phyloP scores from a whole-genome alignment of 30 jellyfish, hydroid and myxozoan species.

The Cassiopea andromeda region DNA sequence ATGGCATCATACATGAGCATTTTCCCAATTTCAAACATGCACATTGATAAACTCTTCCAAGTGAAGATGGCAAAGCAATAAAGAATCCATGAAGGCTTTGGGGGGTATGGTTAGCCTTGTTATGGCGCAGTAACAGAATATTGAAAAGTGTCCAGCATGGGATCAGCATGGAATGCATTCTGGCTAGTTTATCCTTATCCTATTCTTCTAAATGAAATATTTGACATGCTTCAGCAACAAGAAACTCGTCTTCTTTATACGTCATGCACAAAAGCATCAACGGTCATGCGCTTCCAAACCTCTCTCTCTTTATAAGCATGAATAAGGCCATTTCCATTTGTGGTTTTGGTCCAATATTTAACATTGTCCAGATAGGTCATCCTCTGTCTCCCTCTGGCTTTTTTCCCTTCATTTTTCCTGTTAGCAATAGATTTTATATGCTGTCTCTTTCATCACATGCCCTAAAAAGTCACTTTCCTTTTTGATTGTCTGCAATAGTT shows the following conservation, averaged over 20 bases:
- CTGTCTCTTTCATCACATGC: conserved; percentile 34
- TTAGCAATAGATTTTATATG: conserved; percentile 53
- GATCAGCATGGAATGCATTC: too few species aligned
- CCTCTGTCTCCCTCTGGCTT: conserved; percentile 58
- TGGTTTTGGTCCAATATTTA: conserved; percentile 46
- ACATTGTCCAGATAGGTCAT: conserved; percentile 38
- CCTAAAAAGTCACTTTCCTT: conserved; percentile 57
- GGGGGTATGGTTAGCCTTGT: too few species aligned
- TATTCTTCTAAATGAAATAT: too few species aligned
- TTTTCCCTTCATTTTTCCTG: conserved; percentile 53
- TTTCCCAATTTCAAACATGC: too few species aligned
- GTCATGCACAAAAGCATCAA: conserved; percentile 53
- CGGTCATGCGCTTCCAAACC: conserved; percentile 50
- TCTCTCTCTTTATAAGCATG: conserved; percentile 42
- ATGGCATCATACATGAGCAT: too few species aligned
- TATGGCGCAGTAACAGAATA: too few species aligned
- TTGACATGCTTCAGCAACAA: too few species aligned
- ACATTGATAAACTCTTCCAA: too few species aligned
- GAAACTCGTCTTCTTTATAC: neutral
- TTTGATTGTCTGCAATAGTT: conserved; percentile 19
- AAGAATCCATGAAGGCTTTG: too few species aligned
- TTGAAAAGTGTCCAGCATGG: too few species aligned
- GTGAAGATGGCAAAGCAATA: too few species aligned
- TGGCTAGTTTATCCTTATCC: too few species aligned
- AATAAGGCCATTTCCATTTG: conserved; percentile 50